A percentile compares a stretch with the other conserved stretches of the same genome.
phyloP scores from a whole-genome alignment of 1,140 invertebrate species.

The Aphelenchoides avenae region DNA sequence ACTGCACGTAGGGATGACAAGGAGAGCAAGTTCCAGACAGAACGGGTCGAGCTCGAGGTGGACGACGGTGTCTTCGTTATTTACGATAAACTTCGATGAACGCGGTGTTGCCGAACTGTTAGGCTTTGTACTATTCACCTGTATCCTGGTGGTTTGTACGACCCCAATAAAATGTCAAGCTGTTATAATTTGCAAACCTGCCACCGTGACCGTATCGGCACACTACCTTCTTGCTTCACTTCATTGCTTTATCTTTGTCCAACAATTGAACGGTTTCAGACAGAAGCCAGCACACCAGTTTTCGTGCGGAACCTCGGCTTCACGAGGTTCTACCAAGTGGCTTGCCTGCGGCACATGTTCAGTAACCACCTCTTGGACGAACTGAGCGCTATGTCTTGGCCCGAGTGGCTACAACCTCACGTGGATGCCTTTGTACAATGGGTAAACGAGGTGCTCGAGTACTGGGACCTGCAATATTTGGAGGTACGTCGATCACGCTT shows the following conservation, averaged over 20 bases:
- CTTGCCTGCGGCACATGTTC: neutral
- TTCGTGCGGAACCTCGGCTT: conserved; percentile 18
- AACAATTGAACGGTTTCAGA: no score
- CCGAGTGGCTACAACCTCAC: conserved; percentile 41
- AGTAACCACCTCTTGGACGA: neutral
- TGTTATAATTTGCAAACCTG: no score
- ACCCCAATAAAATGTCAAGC: no score
- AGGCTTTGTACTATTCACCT: neutral
- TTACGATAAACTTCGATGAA: conserved; percentile 7
- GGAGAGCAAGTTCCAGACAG: conserved; percentile 23
- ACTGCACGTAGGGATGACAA: conserved; percentile 28
- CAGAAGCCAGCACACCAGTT: neutral
- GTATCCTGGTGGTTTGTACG: neutral
- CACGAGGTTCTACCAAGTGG: neutral
- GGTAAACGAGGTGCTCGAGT: conserved; percentile 51
- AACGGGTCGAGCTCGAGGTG: conserved; percentile 24
- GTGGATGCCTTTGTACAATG: conserved; percentile 49
- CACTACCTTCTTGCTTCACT: no score
- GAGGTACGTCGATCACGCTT: conserved; percentile 41
- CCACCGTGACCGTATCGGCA: no score
- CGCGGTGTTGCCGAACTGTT: neutral
- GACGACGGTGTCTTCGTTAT: conserved; percentile 17
- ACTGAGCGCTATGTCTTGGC: conserved; percentile 34
- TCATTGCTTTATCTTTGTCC: no score
- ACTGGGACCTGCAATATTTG: conserved; percentile 55